Conservation (phyloP, 2,888 invertebrate genomes). For the Melanargia galathea region DNA sequence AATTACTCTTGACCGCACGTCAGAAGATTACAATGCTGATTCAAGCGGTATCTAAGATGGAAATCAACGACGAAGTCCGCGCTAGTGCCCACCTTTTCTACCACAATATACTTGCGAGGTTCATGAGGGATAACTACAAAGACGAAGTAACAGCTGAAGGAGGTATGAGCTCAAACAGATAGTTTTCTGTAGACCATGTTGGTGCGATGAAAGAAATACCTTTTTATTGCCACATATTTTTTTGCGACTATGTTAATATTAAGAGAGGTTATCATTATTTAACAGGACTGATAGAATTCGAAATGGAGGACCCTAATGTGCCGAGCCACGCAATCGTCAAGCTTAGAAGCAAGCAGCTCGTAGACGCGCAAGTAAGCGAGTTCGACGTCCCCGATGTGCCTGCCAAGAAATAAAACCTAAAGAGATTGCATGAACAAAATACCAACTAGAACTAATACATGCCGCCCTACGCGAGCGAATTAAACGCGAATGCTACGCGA, state of each 20-base stretch:
- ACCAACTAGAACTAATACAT: too few relatives aligned
- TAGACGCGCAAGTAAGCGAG: conserved; percentile 78
- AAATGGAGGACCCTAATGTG: conserved; percentile 78
- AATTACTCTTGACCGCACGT: conserved; percentile 58
- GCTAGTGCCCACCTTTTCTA: conserved; percentile 63
- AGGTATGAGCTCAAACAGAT: conserved; percentile 52
- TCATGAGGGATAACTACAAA: conserved; percentile 70
- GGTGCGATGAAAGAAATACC: too few relatives aligned
- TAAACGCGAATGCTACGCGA: too few relatives aligned
- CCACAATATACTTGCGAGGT: conserved; percentile 67
- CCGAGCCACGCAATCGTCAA: conserved; percentile 78
- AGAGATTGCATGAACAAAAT: background rate
- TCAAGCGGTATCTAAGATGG: conserved; percentile 68
- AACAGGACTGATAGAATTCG: conserved; percentile 75
- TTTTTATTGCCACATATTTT: too few relatives aligned
- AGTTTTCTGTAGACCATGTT: too few relatives aligned
- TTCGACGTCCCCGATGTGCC: conserved; percentile 66
- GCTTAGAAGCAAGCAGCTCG: conserved; percentile 77
- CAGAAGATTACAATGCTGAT: conserved; percentile 66
- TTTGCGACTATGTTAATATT: too few relatives aligned
- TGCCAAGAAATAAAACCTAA: conserved; percentile 51
- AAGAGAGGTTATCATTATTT: background rate
- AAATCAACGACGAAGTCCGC: conserved; percentile 60
- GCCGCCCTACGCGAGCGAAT: too few relatives aligned
- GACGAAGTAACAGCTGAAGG: conserved; percentile 70